Conservation (phyloP, 2,797 vertebrate species). For the Hydrolagus colliei region DNA sequence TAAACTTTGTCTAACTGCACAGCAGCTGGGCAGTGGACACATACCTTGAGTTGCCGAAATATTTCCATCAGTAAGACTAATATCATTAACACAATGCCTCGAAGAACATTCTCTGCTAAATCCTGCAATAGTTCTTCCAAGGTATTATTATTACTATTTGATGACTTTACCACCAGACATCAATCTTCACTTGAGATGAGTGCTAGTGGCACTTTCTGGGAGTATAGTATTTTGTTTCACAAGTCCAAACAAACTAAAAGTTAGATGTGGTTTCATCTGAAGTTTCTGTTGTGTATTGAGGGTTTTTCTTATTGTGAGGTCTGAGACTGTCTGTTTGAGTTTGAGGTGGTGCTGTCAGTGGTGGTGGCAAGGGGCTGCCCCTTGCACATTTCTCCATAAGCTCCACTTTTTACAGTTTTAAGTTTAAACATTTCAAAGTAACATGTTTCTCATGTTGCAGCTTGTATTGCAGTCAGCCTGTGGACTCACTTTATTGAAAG, state of each 20-base stretch:
- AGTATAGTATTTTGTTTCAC: too few relatives aligned
- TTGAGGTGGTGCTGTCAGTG: too few relatives aligned
- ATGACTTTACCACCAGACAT: too few relatives aligned
- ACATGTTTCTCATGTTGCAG: neutral
- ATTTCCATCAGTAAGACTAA: neutral
- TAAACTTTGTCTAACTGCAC: neutral
- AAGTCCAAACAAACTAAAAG: too few relatives aligned
- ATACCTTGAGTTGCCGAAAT: neutral
- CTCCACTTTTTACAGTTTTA: neutral
- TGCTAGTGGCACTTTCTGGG: too few relatives aligned
- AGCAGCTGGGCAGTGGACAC: neutral
- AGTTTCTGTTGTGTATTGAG: too few relatives aligned
- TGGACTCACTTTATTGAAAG: neutral
- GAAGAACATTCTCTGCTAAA: too few relatives aligned
- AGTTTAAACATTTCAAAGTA: neutral
- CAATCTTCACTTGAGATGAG: too few relatives aligned
- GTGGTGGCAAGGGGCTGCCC: neutral
- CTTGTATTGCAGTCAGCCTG: neutral
- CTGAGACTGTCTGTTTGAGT: too few relatives aligned
- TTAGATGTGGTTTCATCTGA: too few relatives aligned
- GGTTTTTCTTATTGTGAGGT: too few relatives aligned
- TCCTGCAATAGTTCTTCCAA: neutral
- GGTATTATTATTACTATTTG: too few relatives aligned
- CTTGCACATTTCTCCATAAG: neutral
- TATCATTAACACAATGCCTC: neutral